Conservation (phyloP, 2,797 vertebrate species). For the Hephaestus fuliginosus region DNA sequence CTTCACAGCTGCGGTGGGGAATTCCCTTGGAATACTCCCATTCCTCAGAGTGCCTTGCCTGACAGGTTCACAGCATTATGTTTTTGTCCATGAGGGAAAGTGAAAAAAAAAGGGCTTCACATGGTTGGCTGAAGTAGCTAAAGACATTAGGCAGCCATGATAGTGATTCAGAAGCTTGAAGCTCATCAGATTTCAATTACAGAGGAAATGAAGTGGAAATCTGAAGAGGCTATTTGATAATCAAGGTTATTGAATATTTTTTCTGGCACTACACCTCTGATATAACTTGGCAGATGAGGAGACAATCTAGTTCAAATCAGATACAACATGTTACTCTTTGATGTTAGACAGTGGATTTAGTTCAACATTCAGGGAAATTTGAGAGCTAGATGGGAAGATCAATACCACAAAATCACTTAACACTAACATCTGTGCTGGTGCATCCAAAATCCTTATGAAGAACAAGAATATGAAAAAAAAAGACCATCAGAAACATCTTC, state of each 20-base stretch:
- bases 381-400: background rate
- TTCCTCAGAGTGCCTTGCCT: conserved; percentile 28
- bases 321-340: conserved; percentile 11
- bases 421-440: too few species aligned
- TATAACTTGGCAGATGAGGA: conserved; percentile 25
- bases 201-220: conserved; percentile 57
- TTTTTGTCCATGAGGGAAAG: conserved; percentile 20
- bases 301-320: conserved; percentile 4
- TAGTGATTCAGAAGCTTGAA: conserved; percentile 34
- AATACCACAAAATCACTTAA: background rate
- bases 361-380: background rate
- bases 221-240: conserved; percentile 44
- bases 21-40: conserved; percentile 51
- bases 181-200: conserved; percentile 67
- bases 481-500: background rate
- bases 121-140: conserved; percentile 16
- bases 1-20: conserved; percentile 17
- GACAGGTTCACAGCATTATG: conserved; percentile 39
- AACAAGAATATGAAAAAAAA: too few species aligned
- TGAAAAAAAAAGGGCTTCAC: background rate
- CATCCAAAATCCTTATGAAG: too few species aligned
- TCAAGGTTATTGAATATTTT: conserved; percentile 42
- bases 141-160: conserved; percentile 43
- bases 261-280: conserved; percentile 22
- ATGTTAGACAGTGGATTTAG: background rate